Conservation (phyloP, 2,888 invertebrate genomes). For the Leucoma salicis region DNA sequence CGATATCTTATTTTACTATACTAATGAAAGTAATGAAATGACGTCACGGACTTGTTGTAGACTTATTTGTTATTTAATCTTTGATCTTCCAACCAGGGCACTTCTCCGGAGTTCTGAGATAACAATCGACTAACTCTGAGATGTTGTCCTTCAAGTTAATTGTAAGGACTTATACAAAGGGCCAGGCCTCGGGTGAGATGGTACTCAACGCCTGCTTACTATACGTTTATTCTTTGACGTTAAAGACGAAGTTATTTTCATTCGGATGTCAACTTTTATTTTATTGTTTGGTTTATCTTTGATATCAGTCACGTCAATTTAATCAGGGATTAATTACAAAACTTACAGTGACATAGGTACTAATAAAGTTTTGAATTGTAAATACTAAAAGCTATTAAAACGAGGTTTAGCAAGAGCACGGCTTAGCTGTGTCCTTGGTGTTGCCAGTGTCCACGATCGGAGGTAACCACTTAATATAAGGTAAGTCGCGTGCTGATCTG, state of each 20-base stretch:
- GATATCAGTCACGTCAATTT: constrained; percentile 11
- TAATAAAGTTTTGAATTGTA: too few relatives aligned
- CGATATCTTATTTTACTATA: constrained; percentile 14
- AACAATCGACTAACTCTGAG: constrained; percentile 46
- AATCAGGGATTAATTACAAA: background rate
- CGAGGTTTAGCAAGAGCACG: too few relatives aligned
- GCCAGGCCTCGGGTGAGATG: constrained; percentile 36
- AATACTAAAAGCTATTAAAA: too few relatives aligned
- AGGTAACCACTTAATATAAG: too few relatives aligned
- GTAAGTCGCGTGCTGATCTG: too few relatives aligned
- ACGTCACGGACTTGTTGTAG: constrained; percentile 14
- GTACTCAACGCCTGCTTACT: constrained; percentile 42
- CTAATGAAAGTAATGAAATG: constrained; percentile 22
- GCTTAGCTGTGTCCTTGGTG: too few relatives aligned
- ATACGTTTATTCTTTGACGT: constrained; percentile 39
- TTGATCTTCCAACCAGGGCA: constrained; percentile 40
- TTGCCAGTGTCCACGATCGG: too few relatives aligned
- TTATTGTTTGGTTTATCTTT: constrained; percentile 26
- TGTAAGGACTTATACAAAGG: constrained; percentile 51
- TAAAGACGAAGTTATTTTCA: constrained; percentile 40
- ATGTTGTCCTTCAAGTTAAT: constrained; percentile 49
- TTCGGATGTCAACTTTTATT: constrained; percentile 34
- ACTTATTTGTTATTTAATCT: constrained; percentile 40
- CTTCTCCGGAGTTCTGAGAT: constrained; percentile 44
- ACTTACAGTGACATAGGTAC: background rate